Percentiles rank a stretch among this genome's conserved stretches.
These are phyloP conservation scores for Antennarius striatus DNA, from an alignment of 2,113 vertebrate species.

Conservation along the genomic window DNA sequence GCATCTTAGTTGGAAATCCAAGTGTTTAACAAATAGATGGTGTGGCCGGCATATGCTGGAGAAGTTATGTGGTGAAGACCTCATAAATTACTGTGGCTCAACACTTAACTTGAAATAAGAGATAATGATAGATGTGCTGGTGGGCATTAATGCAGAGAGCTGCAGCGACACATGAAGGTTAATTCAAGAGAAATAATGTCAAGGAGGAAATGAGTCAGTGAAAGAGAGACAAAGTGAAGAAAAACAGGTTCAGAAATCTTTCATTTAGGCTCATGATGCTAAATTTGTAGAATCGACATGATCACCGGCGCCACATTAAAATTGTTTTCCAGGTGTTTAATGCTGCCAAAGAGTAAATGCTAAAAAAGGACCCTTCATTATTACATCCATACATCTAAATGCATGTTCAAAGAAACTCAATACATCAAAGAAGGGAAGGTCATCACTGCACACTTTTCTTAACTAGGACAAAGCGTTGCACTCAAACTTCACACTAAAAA, in stretches of 20 bases:
- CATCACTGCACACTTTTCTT: not conserved
- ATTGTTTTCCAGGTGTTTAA: too few species aligned
- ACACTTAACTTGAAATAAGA: slow-evolving; percentile 48
- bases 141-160: slow-evolving; percentile 26
- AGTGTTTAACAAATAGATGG: slow-evolving; percentile 61
- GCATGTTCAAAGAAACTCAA: too few species aligned
- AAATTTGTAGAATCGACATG: not conserved
- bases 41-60: slow-evolving; percentile 54
- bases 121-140: slow-evolving; percentile 48
- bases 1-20: slow-evolving; percentile 62
- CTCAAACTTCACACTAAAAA: not conserved
- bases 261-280: not conserved
- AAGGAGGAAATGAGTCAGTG: not conserved
- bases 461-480: not conserved
- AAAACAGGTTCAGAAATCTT: not conserved
- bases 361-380: too few species aligned
- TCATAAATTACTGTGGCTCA: slow-evolving; percentile 46
- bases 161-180: slow-evolving; percentile 19
- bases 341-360: too few species aligned
- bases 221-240: not conserved
- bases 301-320: too few species aligned
- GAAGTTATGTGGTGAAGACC: slow-evolving; percentile 56
- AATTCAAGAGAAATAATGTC: slow-evolving; percentile 2
- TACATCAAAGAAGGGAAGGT: too few species aligned
- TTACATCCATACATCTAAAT: not conserved